Percentiles rank a stretch among this genome's conserved stretches.
These are phyloP conservation scores for Xylota segnis DNA, from an alignment of 2,888 invertebrate genomes.

Conservation along the genomic window DNA sequence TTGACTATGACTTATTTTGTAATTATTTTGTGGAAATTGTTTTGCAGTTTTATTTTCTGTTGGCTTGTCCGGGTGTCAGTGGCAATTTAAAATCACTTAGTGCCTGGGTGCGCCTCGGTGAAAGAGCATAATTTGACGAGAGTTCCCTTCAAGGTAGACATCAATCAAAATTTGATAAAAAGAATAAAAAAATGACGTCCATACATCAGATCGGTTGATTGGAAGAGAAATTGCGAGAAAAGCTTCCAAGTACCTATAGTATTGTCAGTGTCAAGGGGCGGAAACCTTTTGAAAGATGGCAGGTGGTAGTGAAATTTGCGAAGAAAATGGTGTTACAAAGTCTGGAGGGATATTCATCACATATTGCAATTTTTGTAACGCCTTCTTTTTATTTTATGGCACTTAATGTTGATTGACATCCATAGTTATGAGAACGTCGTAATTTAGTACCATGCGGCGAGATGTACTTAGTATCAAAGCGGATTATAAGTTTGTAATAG, in stretches of 20 bases:
- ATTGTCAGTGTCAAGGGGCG: slow-evolving; percentile 22
- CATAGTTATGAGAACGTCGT: not conserved
- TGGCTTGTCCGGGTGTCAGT: slow-evolving; percentile 54
- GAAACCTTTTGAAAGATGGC: slow-evolving; percentile 40
- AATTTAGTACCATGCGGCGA: not conserved
- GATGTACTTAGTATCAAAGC: no score
- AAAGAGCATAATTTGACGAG: slow-evolving; percentile 65
- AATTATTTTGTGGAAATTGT: slow-evolving; percentile 64
- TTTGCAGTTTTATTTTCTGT: slow-evolving; percentile 39
- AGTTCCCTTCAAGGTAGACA: slow-evolving; percentile 71
- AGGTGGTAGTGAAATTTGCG: slow-evolving; percentile 51
- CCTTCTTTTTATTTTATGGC: not conserved
- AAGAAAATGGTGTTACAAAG: slow-evolving; percentile 10
- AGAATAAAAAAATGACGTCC: slow-evolving; percentile 1
- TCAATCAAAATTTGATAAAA: slow-evolving; percentile 64
- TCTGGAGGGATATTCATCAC: not conserved
- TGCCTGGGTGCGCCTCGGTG: slow-evolving; percentile 64
- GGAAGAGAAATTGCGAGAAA: slow-evolving; percentile 62
- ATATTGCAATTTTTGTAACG: not conserved
- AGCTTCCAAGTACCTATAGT: not conserved
- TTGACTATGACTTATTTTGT: slow-evolving; percentile 67
- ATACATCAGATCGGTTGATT: not conserved
- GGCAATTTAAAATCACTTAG: slow-evolving; percentile 76
- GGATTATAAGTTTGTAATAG: no score
- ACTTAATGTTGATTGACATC: slow-evolving; percentile 6